Percentiles rank a stretch among this genome's conserved stretches.
Conservation (phyloP, 1,140 invertebrate species). For the Nasonia longicornis region DNA sequence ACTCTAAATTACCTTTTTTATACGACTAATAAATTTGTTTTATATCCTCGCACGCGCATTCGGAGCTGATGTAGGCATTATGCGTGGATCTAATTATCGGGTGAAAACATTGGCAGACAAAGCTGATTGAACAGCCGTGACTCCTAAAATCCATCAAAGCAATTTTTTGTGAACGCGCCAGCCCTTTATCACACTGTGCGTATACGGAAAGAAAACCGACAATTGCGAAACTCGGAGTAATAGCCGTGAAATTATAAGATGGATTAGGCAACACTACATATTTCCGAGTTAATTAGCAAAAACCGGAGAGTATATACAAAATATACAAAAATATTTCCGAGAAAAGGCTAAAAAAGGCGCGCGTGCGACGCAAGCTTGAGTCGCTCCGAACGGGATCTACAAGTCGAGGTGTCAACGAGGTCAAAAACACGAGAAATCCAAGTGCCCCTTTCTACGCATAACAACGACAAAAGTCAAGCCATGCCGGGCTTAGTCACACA, state of each 20-base stretch:
- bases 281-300: background rate
- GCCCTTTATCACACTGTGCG: too few relatives aligned
- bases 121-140: too few relatives aligned
- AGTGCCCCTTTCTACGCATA: background rate
- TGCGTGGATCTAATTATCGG: background rate
- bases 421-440: slow-evolving; percentile 22
- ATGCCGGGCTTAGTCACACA: background rate
- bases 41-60: background rate
- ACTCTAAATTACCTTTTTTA: background rate
- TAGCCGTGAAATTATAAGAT: background rate
- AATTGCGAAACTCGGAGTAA: background rate
- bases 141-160: too few relatives aligned
- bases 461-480: slow-evolving; percentile 13
- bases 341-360: background rate
- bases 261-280: too few relatives aligned
- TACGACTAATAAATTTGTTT: background rate
- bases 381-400: background rate
- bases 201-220: background rate
- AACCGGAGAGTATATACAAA: background rate
- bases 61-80: background rate
- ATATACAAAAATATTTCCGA: background rate
- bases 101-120: background rate
- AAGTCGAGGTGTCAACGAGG: background rate
- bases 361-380: background rate
- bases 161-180: too few relatives aligned